phyloP scores from a whole-genome alignment of 1,140 invertebrate species.

The Leptoteleia sp. region DNA sequence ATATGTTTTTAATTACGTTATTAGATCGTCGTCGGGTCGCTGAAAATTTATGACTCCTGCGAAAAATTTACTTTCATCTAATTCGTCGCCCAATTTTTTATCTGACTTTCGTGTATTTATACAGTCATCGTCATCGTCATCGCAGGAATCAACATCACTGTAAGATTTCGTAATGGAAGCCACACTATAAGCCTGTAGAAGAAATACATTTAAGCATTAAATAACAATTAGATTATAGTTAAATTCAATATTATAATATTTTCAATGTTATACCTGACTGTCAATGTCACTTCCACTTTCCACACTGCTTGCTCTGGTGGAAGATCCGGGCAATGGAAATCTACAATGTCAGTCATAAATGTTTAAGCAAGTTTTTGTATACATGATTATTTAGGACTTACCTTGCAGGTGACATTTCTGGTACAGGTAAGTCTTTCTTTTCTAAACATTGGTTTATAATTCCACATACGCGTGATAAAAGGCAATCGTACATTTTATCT shows the following conservation, averaged over 20 bases:
- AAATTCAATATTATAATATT: no score
- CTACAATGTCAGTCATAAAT: conserved; percentile 42
- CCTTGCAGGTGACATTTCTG: conserved; percentile 80
- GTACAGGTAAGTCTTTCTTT: conserved; percentile 84
- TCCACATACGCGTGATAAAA: conserved; percentile 84
- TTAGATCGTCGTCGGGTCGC: conserved; percentile 73
- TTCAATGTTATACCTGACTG: conserved; percentile 69
- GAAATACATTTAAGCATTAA: conserved; percentile 7
- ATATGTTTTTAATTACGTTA: conserved; percentile 62
- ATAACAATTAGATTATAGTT: no score
- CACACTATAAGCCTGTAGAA: conserved; percentile 71
- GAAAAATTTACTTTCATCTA: conserved; percentile 76
- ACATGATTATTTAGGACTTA: no score
- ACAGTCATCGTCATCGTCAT: conserved; percentile 57
- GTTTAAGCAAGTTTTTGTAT: no score
- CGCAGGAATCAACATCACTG: conserved; percentile 71
- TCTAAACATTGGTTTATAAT: conserved; percentile 85
- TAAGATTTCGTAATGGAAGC: conserved; percentile 68
- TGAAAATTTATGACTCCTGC: conserved; percentile 74
- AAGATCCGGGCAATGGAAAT: conserved; percentile 72
- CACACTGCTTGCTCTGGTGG: conserved; percentile 70
- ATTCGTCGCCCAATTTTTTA: conserved; percentile 63
- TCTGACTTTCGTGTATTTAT: conserved; percentile 53
- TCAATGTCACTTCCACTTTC: conserved; percentile 77
- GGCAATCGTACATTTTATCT: conserved; percentile 84